Base-by-base conservation (phyloP, 2,888 invertebrate species). In the Aethes cnicana region DNA sequence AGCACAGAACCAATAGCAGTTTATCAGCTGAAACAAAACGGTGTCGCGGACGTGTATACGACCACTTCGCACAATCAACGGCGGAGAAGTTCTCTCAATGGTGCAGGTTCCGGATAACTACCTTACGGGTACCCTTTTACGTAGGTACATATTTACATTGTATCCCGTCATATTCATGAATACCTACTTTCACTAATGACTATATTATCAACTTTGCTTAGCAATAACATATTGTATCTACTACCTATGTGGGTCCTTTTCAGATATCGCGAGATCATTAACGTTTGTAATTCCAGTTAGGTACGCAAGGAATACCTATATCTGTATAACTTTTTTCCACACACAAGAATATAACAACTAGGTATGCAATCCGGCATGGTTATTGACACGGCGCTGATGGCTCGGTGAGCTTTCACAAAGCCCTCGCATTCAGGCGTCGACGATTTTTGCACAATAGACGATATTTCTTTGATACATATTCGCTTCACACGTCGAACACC, bases 121-220 rank as follows among this genome's bases (percentile, higher is more conserved):
- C 69, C 70, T 73, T 74, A 74, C 64, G 59, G 60, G 64, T 65
- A 69, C 72, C 70, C 72, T 66, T 72, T 68, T 69, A 69, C 69
- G 67, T 61, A 62, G 63, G n/a, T n/a, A n/a, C n/a, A n/a, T n/a
- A n/a, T n/a, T n/a, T 66, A 72, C 71, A 72, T 72, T 69, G 68
- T 69, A 66, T 67, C 66, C 62, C 55, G 48, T 43, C 47, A 50
- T 58, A 55, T 63, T 63, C 56, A 60, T 57, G 53, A n/a, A n/a
- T n/a, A n/a, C n/a, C n/a, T n/a, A n/a, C n/a, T n/a, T n/a, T n/a
- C n/a, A n/a, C 58, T 57, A 62, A 64, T 63, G 62, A 61, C 61
- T 64, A 55, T 55, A 55, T 56, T 62, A 57, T 26, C 60, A 16
- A 39, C 21, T 46, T 43, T 43, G 43, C 23, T 28, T 30, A 18